Conservation (phyloP, 2,797 vertebrate genomes). For the Microchirus variegatus region DNA sequence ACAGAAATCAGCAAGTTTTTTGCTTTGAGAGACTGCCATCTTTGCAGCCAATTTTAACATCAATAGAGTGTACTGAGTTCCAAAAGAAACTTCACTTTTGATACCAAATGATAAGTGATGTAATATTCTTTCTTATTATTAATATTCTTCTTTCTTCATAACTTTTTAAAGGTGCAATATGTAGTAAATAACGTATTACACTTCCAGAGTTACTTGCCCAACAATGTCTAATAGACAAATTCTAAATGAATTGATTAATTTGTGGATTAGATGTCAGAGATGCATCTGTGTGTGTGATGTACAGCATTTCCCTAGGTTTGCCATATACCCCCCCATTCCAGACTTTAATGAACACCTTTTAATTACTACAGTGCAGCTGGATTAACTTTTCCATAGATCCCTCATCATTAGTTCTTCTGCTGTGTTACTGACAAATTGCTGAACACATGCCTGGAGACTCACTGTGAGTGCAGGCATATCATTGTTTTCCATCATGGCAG, state of each 20-base stretch:
- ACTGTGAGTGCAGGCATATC: slow-evolving; percentile 76
- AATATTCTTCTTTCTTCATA: no score
- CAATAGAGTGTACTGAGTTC: no score
- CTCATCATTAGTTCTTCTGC: slow-evolving; percentile 82
- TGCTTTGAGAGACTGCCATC: no score
- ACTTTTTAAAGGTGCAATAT: no score
- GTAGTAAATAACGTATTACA: no score
- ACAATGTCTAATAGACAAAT: neutral
- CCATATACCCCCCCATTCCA: slow-evolving; percentile 30
- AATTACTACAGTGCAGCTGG: slow-evolving; percentile 79
- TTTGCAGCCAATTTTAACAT: no score
- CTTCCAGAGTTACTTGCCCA: no score
- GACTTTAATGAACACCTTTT: slow-evolving; percentile 75
- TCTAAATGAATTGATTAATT: neutral
- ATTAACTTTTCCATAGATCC: slow-evolving; percentile 79
- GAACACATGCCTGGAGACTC: slow-evolving; percentile 82
- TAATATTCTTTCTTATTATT: no score
- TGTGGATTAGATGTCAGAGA: slow-evolving; percentile 5
- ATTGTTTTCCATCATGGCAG: slow-evolving; percentile 84
- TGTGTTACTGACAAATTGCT: slow-evolving; percentile 82
- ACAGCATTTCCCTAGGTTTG: slow-evolving; percentile 24
- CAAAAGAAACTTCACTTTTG: no score
- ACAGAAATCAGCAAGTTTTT: no score
- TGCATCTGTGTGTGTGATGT: slow-evolving; percentile 10
- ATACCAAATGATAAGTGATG: no score